These are phyloP conservation scores for Strix aluco DNA, from an alignment of 2,113 vertebrate genomes.

Conservation along the genomic window DNA sequence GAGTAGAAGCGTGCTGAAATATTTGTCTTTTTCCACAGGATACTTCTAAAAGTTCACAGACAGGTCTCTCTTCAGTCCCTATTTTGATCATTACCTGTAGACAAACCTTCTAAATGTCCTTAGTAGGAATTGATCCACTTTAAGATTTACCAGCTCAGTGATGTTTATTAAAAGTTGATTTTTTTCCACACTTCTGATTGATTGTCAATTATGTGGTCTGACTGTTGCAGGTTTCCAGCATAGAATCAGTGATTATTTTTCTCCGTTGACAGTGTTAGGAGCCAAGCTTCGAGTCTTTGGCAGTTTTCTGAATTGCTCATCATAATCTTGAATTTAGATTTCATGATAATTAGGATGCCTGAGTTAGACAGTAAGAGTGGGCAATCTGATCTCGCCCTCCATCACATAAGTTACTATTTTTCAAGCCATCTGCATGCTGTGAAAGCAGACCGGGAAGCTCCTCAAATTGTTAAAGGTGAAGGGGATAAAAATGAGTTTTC, in stretches of 20 bases:
- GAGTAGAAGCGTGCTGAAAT: background rate
- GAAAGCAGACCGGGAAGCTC: background rate
- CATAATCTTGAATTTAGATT: conserved; percentile 25
- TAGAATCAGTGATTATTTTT: background rate
- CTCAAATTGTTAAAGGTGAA: background rate
- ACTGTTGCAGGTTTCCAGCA: background rate
- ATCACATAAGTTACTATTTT: background rate
- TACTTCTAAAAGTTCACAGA: background rate
- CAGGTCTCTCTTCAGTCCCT: background rate
- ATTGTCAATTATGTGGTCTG: background rate
- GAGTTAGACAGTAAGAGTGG: background rate
- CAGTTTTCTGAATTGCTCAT: conserved; percentile 19
- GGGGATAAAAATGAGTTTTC: background rate
- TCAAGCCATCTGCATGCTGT: background rate
- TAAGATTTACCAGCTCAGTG: background rate
- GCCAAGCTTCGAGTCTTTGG: background rate
- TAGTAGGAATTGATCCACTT: background rate
- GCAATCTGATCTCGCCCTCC: background rate
- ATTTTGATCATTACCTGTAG: background rate
- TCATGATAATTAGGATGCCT: background rate
- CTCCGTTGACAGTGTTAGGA: background rate
- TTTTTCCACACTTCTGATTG: background rate
- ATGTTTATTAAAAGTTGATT: background rate
- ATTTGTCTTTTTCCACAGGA: background rate
- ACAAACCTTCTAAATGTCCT: background rate